phyloP scores from a whole-genome alignment of 2,888 invertebrate species.

The Syrphus vitripennis region DNA sequence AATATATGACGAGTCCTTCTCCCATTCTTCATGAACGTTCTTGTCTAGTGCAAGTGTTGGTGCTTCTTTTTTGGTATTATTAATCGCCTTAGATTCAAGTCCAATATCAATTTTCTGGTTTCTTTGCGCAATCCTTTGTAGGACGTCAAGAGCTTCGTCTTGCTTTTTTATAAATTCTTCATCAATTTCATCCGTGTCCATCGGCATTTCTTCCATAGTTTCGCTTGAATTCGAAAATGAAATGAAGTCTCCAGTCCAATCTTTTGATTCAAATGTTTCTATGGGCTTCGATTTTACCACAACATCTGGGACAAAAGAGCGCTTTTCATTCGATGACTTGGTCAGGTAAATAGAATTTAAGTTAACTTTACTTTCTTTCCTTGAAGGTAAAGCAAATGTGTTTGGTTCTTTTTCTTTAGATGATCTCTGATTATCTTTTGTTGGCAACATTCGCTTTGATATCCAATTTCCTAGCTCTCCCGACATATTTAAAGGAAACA shows the following conservation, averaged over 20 bases:
- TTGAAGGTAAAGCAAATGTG: accelerated
- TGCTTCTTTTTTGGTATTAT: neutral
- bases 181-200: neutral
- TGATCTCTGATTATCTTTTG: neutral
- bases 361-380: neutral
- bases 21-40: constrained; percentile 12
- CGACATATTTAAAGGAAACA: constrained; percentile 3
- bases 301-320: constrained; percentile 23
- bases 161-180: constrained; percentile 15
- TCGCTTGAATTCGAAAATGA: neutral
- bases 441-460: neutral
- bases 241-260: constrained; percentile 47
- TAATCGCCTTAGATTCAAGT: neutral
- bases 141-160: neutral
- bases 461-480: constrained; percentile 22
- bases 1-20: constrained; percentile 6
- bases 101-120: neutral
- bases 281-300: neutral
- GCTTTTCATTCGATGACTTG: neutral
- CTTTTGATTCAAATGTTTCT: neutral
- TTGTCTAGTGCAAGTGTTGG: too few relatives aligned
- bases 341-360: neutral
- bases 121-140: neutral
- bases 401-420: neutral
- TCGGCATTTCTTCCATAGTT: neutral